These are phyloP conservation scores for Podarcis lilfordi DNA, from an alignment of 2,797 vertebrate species.

Conservation along the genomic window DNA sequence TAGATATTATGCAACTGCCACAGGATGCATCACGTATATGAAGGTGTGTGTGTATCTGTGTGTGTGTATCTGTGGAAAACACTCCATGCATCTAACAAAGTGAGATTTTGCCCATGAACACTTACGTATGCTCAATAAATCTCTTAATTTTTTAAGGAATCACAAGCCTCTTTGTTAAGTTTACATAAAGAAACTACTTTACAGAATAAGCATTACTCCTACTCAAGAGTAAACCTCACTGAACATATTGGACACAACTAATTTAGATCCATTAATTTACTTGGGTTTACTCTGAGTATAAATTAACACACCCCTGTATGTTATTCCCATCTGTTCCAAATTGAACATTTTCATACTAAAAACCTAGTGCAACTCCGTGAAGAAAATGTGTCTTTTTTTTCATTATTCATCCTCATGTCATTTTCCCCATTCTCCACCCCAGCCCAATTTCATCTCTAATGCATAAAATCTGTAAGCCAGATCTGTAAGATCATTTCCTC, in stretches of 20 bases:
- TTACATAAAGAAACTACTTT: not conserved
- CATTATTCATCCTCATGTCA: not conserved
- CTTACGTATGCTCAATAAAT: not conserved
- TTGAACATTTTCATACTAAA: conserved; percentile 10
- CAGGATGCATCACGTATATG: not conserved
- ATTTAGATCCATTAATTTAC: no score
- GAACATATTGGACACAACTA: no score
- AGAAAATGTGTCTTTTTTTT: conserved; percentile 5
- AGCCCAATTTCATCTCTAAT: not conserved
- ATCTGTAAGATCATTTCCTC: not conserved
- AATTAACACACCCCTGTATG: not conserved
- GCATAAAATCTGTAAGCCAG: not conserved
- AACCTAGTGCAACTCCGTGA: not conserved
- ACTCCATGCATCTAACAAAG: not conserved
- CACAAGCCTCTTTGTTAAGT: not conserved
- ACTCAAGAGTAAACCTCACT: not conserved
- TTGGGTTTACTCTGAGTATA: no score
- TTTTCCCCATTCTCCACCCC: conserved; percentile 1
- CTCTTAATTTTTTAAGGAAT: not conserved
- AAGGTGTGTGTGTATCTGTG: not conserved
- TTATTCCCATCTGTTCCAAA: not conserved
- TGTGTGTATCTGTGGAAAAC: not conserved
- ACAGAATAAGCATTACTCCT: not conserved
- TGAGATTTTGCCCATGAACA: not conserved
- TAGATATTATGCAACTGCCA: not conserved